Base-by-base conservation (phyloP, 2,113 vertebrate species). In the Nipponia nippon region DNA sequence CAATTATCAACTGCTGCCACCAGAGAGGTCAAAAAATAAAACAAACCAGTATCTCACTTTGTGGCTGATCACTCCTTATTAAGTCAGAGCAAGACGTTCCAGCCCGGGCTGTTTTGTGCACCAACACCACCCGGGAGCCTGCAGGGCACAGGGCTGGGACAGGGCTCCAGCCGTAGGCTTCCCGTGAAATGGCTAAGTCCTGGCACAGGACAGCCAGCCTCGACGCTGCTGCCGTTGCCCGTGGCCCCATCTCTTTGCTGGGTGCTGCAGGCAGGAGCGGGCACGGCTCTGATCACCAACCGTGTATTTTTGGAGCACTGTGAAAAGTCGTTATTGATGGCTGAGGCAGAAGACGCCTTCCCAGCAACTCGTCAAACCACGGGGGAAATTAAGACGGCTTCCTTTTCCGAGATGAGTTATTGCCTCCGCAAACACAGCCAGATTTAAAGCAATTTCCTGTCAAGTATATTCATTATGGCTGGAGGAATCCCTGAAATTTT, bases 341-440 rank as follows among this genome's bases (percentile, higher is more conserved):
- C 95, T 96, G 83, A 95, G 94, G 92, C 91, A 94, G 91, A 58
- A 96, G 94, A 89, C 10, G 76, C 86, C 86, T 95, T 97, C 95
- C 80, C 92, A 76, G 82, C 36, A 34, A 91, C 87, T 95, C 44
- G 30, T 91, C 96, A 95, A 97, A 89, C 96, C 97, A 97, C 96
- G 10, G 47, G 94, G 96, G 96, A 97, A 97, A 98, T 97, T 96
- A 98, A 97, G 84, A 87, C 62, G 49, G 97, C 78, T 97, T 96
- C 94, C 90, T 94, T 95, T 59, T 53, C 89, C 3, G 78, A 93
- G 95, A 96, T 91, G 94, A 95, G 92, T 97, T 97, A 97, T 93
- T 95, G 95, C 94, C 92, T 97, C 94, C 40, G 61, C 95, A 95
- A 97, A 97, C 93, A 95, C 76, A 29, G 96, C 95, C 91, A 93